phyloP scores from a whole-genome alignment of 2,797 vertebrate species.

The Fistularia tabacaria region DNA sequence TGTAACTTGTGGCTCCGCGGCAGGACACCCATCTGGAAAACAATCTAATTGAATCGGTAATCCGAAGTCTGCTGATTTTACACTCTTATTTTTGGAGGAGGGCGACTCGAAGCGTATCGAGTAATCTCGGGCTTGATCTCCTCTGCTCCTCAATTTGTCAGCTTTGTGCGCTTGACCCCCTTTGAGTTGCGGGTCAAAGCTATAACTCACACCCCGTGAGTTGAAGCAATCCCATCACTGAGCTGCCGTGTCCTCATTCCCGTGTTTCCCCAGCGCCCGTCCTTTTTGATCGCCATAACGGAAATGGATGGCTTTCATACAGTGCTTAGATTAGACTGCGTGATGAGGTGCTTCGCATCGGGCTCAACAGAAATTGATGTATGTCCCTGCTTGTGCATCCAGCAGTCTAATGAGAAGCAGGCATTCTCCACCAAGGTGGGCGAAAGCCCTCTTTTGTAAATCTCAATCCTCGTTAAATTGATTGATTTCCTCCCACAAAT shows the following conservation, averaged over 20 bases:
- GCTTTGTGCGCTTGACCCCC: slow-evolving; percentile 59
- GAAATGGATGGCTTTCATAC: slow-evolving; percentile 66
- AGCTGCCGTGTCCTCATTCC: slow-evolving; percentile 64
- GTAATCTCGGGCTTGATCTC: slow-evolving; percentile 39
- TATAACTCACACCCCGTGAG: slow-evolving; percentile 61
- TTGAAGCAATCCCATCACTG: slow-evolving; percentile 60
- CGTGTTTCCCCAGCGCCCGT: slow-evolving; percentile 54
- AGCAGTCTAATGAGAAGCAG: slow-evolving; percentile 24
- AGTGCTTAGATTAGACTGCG: slow-evolving; percentile 54
- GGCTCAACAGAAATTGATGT: slow-evolving; percentile 41
- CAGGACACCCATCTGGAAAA: slow-evolving; percentile 22
- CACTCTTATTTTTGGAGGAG: background rate
- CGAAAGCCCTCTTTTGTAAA: slow-evolving; percentile 5
- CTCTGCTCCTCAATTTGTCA: slow-evolving; percentile 57
- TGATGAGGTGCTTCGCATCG: slow-evolving; percentile 39
- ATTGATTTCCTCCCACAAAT: background rate
- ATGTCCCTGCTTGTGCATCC: slow-evolving; percentile 22
- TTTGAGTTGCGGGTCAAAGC: slow-evolving; percentile 67
- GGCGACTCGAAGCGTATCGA: slow-evolving; percentile 35
- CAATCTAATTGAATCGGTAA: slow-evolving; percentile 38
- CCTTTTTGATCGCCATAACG: slow-evolving; percentile 60
- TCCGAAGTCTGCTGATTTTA: slow-evolving; percentile 20
- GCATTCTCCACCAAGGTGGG: slow-evolving; percentile 27
- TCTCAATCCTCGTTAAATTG: background rate
- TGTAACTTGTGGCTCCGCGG: slow-evolving; percentile 22